Base-by-base conservation (phyloP, 2,113 vertebrate species). In the Oreochromis tanganicae region DNA sequence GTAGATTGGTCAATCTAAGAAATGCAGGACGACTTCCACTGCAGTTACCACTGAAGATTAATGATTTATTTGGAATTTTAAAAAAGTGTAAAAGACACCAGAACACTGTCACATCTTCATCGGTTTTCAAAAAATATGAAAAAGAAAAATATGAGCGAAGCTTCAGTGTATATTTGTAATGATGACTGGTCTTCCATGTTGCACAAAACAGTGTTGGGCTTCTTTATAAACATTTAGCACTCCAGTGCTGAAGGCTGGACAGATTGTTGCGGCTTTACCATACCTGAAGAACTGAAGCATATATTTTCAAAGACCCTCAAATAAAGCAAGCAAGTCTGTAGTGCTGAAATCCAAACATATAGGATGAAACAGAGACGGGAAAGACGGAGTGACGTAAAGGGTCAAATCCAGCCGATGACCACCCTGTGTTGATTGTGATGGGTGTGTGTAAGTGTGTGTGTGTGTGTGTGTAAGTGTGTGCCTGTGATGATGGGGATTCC, bases 401-500 rank as follows among this genome's bases (percentile, higher is more conserved):
- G 71, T 88, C 55, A 85, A 73, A 92, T 78, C 27, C 84, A 87
- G 24, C 59, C 68, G 3, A 27, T 85, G 86, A 91, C 91, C 87
- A 88, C 86, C 75, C 52, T 1, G 7, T 32, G 56, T 75, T 87
- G 82, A 85, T 56, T 82, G 50, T 89, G 48, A 82, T 93, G 82
- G 56, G 75, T n/a, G 80, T 24, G 59, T 46, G 27, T 34, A 6
- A 80, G 57, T 71, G 50, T 85, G 81, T 9, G 75, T 3, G 57
- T 55, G 56, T 61, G 57, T 75, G 50, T 88, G 82, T 84, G 34
- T 80, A 52, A 46, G 85, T 88, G 82, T 86, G 66, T 87, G 86
- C 7, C 7, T 81, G 21, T 86, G 89, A 87, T 88, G 90, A 94
- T 86, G 93, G 92, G 93, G 95, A 96, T 94, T 94, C 93, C 94